phyloP scores from a whole-genome alignment of 2,888 invertebrate genomes.

The Phyto melanocephala region DNA sequence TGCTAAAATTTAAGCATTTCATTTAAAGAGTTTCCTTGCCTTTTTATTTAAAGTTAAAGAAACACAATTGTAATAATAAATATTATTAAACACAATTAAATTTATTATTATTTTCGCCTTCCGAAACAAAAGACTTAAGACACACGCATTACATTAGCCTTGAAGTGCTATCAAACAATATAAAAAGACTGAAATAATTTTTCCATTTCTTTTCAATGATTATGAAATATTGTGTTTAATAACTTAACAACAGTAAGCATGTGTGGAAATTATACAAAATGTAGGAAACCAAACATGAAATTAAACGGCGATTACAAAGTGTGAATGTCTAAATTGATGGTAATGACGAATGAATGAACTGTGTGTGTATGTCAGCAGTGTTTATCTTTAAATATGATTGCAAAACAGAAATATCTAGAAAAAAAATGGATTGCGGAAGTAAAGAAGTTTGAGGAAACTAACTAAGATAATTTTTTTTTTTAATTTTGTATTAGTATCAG shows the following conservation, averaged over 20 bases:
- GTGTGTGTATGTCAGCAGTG: slow-evolving; percentile 36
- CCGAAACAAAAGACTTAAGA: slow-evolving; percentile 63
- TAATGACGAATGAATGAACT: background rate
- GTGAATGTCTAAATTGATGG: background rate
- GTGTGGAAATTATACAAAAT: slow-evolving; percentile 13
- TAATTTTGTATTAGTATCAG: no score
- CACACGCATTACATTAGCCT: slow-evolving; percentile 42
- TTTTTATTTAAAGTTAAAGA: background rate
- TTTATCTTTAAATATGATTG: background rate
- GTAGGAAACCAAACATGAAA: slow-evolving; percentile 41
- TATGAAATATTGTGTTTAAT: slow-evolving; percentile 6
- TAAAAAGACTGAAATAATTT: slow-evolving; percentile 51
- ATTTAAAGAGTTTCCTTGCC: background rate
- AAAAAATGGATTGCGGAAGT: slow-evolving; percentile 1
- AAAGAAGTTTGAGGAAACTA: background rate
- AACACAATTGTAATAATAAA: no score
- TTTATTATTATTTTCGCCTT: no score
- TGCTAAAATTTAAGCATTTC: no score
- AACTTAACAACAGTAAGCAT: background rate
- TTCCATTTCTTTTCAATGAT: background rate
- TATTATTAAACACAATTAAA: no score
- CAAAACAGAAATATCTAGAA: background rate
- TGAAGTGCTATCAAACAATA: background rate
- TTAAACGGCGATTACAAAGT: slow-evolving; percentile 5
- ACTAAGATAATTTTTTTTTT: no score